phyloP scores from a whole-genome alignment of 1,140 invertebrate genomes.

The Oppia nitens region DNA sequence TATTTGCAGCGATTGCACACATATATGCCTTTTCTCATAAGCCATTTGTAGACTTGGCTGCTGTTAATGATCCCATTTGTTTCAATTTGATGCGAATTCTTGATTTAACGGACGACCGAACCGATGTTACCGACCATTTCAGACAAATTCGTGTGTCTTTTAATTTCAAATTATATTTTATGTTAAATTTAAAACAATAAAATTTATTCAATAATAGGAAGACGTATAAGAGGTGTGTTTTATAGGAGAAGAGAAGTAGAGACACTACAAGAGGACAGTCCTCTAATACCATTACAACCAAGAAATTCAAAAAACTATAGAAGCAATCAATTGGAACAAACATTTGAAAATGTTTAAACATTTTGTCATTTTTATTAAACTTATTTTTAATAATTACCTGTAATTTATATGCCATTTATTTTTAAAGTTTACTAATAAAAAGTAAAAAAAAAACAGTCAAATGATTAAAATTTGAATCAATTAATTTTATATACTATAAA shows the following conservation, averaged over 20 bases:
- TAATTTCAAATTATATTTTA: not conserved
- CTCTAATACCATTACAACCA: not conserved
- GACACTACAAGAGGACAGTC: not conserved
- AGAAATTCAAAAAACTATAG: not conserved
- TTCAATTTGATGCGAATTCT: slow-evolving; percentile 61
- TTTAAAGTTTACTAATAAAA: too few species aligned
- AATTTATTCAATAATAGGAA: not conserved
- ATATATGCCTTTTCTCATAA: slow-evolving; percentile 86
- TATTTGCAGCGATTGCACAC: slow-evolving; percentile 80
- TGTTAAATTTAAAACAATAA: not conserved
- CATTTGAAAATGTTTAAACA: not conserved
- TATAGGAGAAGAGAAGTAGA: not conserved
- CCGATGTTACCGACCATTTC: slow-evolving; percentile 15
- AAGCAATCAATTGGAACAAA: not conserved
- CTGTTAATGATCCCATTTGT: slow-evolving; percentile 37
- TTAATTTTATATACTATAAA: too few species aligned
- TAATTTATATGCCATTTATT: too few species aligned
- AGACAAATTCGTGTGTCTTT: slow-evolving; percentile 8
- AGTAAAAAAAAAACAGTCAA: too few species aligned
- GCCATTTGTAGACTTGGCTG: slow-evolving; percentile 48
- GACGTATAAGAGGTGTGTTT: not conserved
- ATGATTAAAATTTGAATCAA: too few species aligned
- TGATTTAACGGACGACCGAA: slow-evolving; percentile 67
- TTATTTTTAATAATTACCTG: too few species aligned
- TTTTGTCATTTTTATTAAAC: too few species aligned